A percentile compares a stretch with the other conserved stretches of the same genome.
These are phyloP conservation scores for Drosophila ambigua DNA, from an alignment of 1,140 invertebrate genomes.

Conservation along the genomic window DNA sequence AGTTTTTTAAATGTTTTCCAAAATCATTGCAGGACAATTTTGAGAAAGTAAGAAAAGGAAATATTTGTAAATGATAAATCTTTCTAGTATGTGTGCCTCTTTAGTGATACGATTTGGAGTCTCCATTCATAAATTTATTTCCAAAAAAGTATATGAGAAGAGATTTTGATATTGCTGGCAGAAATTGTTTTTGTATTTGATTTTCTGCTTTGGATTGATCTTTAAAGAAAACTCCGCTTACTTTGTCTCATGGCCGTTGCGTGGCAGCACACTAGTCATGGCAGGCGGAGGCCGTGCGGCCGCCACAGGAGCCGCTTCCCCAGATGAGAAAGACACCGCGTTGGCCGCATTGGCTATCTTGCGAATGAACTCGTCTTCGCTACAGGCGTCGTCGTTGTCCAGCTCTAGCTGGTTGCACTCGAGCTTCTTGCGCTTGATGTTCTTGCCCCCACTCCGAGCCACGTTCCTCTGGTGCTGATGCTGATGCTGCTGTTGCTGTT, in stretches of 20 bases:
- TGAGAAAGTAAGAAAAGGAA: too few relatives aligned
- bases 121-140: too few relatives aligned
- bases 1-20: too few relatives aligned
- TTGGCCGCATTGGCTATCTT: slow-evolving; percentile 70
- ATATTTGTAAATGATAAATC: too few relatives aligned
- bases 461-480: slow-evolving; percentile 1
- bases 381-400: slow-evolving; percentile 88
- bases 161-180: slow-evolving; percentile 3
- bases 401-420: slow-evolving; percentile 87
- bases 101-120: too few relatives aligned
- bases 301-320: not conserved
- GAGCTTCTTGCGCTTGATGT: slow-evolving; percentile 86
- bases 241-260: slow-evolving; percentile 60
- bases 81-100: too few relatives aligned
- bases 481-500: slow-evolving; percentile 8
- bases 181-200: not conserved
- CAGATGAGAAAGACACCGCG: not conserved
- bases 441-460: slow-evolving; percentile 45
- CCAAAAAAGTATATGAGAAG: too few relatives aligned
- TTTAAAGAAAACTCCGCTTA: slow-evolving; percentile 54
- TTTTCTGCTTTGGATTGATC: slow-evolving; percentile 13
- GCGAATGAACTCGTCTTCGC: slow-evolving; percentile 81
- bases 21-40: too few relatives aligned
- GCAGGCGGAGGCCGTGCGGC: slow-evolving; percentile 7
- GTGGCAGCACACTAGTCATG: slow-evolving; percentile 19